Base-by-base conservation (phyloP, 35 echinoderm and acorn worm genomes). In the Apostichopus parvimensis region DNA sequence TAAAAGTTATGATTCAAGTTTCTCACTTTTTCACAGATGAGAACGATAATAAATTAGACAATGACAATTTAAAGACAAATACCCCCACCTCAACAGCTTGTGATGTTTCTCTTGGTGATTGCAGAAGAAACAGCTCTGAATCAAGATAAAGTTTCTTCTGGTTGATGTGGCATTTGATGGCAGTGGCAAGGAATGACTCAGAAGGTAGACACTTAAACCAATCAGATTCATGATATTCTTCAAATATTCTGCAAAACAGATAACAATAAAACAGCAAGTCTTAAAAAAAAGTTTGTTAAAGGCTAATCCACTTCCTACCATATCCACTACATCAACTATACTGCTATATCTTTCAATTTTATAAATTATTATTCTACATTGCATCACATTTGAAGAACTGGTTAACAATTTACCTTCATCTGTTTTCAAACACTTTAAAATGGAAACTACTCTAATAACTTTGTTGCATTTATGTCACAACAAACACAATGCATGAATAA, bases 131-230 rank as follows among this genome's bases (percentile, higher is more conserved):
- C n/a, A 18, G 52, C 18, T 53, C 34, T 8, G 34, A 82, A 17
- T 55, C 34, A 82, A 82, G 10, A n/a, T 53, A 82, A 0, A 82
- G 79, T 6, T 54, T 56, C 54, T 53, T 34, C 17, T 17, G n/a
- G 45, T 82, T 54, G 79, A 82, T 82, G 55, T 82, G 79, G 79
- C 79, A 82, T 56, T 82, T 53, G 1, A 82, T 53, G 10, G 79
- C 79, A 82, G 79, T 82, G 18, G 24, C 54, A 34, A 82, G 79
- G 10, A 82, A 56, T 24, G 79, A 54, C 1, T 45, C 45, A 5
- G 79, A 82, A 54, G 52, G 54, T 1, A 82, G 52, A 55, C 54
- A n/a, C 24, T 82, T 56, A 4, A 56, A 82, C 79, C 79, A 82
- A 12, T n/a, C 17, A 14, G 79, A n/a, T n/a, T 15, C 17, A 18